phyloP scores from a whole-genome alignment of 2,113 vertebrate genomes.

The Ailurus styani region DNA sequence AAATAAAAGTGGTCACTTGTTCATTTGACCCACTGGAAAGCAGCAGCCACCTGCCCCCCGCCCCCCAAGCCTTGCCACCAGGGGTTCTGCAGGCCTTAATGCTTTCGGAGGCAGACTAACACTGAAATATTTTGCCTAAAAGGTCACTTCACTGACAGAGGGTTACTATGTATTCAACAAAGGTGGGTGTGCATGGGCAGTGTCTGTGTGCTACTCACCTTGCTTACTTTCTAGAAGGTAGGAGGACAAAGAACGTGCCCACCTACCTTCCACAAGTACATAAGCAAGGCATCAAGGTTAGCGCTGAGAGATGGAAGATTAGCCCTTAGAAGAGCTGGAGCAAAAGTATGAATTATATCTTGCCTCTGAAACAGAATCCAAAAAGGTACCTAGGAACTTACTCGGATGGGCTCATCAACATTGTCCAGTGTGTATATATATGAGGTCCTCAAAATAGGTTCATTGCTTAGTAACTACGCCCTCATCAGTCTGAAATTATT shows the following conservation, averaged over 20 bases:
- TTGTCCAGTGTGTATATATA: neutral
- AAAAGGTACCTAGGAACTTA: neutral
- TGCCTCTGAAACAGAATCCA: neutral
- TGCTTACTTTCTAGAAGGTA: neutral
- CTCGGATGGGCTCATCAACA: neutral
- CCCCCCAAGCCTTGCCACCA: neutral
- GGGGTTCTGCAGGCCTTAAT: neutral
- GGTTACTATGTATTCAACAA: neutral
- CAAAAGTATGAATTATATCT: neutral
- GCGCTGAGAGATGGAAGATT: neutral
- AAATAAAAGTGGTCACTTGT: neutral
- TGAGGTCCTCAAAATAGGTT: neutral
- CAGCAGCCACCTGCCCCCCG: neutral
- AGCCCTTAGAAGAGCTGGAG: neutral
- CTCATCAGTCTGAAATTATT: neutral
- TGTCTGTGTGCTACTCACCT: neutral
- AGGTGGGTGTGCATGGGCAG: neutral
- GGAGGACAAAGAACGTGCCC: neutral
- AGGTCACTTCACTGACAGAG: neutral
- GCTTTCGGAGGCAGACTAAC: neutral
- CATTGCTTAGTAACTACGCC: neutral
- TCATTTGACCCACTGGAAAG: neutral
- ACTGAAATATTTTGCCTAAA: neutral
- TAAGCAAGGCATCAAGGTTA: neutral
- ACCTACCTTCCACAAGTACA: neutral